Base-by-base conservation (phyloP, 2,797 vertebrate genomes). In the Sphaeramia orbicularis region DNA sequence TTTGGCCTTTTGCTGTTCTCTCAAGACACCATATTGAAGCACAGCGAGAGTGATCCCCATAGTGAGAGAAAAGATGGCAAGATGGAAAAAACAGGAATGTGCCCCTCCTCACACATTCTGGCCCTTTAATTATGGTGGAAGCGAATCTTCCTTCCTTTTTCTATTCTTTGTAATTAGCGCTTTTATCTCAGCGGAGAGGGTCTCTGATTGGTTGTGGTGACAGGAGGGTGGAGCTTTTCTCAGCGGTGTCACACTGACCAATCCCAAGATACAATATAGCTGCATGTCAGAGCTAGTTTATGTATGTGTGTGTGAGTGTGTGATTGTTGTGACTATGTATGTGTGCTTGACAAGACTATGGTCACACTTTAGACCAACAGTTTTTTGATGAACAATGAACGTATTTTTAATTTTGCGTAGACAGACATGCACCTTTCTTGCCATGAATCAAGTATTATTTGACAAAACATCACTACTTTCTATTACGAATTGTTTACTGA, bases 21-120 rank as follows among this genome's bases (percentile, higher is more conserved):
- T 76, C 55, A 77, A 85, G 77, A 82, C 73, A 70, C 78, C 85
- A 88, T 90, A 86, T 86, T 90, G 89, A 84, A 85, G 83, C 89
- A 71, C 88, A 89, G 88, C 75, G 3, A 83, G 86, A 68, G 76
- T 60, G 62, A 75, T 66, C 78, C 83, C 79, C 57, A 24, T 16
- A 36, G 77, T 19, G 82, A 80, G 65, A 45, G 57, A 45, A 65
- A 48, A 67, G 61, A 81, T 42, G 62, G 49, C 65, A 78, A 78
- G 80, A 84, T 59, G 84, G 76, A 30, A 3, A 7, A 37, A 49
- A 65, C 57, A 3, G 50, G 78, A 86, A 79, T 35, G 80, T 59
- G 73, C 56, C 78, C 66, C 64, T 76, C 71, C 71, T 42, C 52
- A 41, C 38, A 45, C 62, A 65, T 6, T 19, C 35, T 35, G 57